Evolutionary conservation across 2,113 vertebrate genomes (phyloP).

Genomic region (Lynx canadensis): DNA sequence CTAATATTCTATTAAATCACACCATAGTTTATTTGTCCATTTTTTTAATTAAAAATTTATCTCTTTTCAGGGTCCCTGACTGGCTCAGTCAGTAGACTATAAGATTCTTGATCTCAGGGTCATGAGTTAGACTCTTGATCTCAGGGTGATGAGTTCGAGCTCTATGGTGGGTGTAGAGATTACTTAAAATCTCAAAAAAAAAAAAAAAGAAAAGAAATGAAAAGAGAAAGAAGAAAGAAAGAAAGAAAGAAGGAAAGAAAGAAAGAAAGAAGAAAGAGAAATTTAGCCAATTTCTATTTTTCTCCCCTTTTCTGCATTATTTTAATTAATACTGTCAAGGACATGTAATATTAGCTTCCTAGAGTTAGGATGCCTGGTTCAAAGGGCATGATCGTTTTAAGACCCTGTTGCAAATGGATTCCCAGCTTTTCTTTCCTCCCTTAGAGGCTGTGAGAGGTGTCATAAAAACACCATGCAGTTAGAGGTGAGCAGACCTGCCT

Average conservation of each 20-base stretch:
- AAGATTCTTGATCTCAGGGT: not conserved
- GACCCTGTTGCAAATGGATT: not conserved
- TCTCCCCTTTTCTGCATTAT: not conserved
- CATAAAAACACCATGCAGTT: not conserved
- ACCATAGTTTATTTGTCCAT: not conserved
- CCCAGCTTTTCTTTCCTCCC: not conserved
- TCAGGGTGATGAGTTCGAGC: not conserved
- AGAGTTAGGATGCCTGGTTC: not conserved
- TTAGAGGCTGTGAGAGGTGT: not conserved
- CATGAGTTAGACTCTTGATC: not conserved
- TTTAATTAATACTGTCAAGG: not conserved
- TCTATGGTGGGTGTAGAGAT: not conserved
- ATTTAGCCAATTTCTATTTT: not conserved
- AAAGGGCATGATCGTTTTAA: not conserved
- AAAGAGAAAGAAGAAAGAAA: not conserved
- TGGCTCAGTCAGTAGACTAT: not conserved
- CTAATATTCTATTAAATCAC: not conserved
- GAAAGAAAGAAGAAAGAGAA: not conserved
- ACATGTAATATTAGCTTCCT: not conserved
- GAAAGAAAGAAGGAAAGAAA: not conserved
- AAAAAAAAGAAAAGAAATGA: not conserved
- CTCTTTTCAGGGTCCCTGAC: not conserved
- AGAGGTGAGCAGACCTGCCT: not conserved
- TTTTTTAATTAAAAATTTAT: constrained; percentile 18
- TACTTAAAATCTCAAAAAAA: not conserved